phyloP scores from a whole-genome alignment of 2,888 invertebrate species.

The Mesorhabditis belari region DNA sequence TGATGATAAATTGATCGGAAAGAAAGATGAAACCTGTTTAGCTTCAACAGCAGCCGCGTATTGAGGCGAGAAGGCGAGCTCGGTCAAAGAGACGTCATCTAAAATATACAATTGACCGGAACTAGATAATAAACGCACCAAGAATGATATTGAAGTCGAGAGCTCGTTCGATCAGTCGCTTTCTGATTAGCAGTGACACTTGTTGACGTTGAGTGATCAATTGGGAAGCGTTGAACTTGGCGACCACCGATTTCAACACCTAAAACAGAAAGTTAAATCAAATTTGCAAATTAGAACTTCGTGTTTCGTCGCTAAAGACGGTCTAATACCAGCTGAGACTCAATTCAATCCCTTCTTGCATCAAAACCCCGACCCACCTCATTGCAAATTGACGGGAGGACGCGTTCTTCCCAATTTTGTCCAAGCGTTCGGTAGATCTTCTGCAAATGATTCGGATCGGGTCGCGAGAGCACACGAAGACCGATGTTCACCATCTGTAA shows the following conservation, averaged over 20 bases:
- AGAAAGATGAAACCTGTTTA: slow-evolving; percentile 20
- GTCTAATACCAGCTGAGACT: neutral
- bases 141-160: slow-evolving; percentile 95
- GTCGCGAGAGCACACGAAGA: slow-evolving; percentile 86
- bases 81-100: slow-evolving; percentile 97
- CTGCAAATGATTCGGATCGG: slow-evolving; percentile 75
- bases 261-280: slow-evolving; percentile 24
- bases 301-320: neutral
- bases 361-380: slow-evolving; percentile 59
- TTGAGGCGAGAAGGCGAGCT: slow-evolving; percentile 94
- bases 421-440: slow-evolving; percentile 83
- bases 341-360: neutral
- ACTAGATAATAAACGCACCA: slow-evolving; percentile 1
- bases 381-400: slow-evolving; percentile 92
- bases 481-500: slow-evolving; percentile 99
- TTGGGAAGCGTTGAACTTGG: slow-evolving; percentile 98
- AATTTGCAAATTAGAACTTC: neutral
- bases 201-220: slow-evolving; percentile 92
- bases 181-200: slow-evolving; percentile 53
- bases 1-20: slow-evolving; percentile 10
- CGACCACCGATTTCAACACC: slow-evolving; percentile 91
- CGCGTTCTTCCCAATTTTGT: slow-evolving; percentile 94
- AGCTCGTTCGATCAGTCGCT: slow-evolving; percentile 73
- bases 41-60: slow-evolving; percentile 98
- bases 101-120: slow-evolving; percentile 4